These are phyloP conservation scores for Trididemnum miniatum DNA, from an alignment of 23 tunicate genomes.

Conservation along the genomic window DNA sequence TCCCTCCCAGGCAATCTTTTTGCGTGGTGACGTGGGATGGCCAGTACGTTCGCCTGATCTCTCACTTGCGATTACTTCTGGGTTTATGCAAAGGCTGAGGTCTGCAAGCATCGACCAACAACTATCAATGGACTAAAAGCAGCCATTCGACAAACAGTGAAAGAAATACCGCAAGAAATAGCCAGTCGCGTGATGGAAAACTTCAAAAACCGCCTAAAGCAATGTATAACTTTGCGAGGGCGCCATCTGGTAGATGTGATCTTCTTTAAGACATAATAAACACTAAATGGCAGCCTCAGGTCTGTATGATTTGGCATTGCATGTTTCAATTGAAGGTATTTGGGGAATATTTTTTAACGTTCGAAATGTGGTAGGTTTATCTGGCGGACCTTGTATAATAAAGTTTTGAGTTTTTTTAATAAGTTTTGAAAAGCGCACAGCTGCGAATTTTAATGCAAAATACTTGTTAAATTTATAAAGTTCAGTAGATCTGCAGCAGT, in stretches of 20 bases:
- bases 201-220: conserved; percentile 21
- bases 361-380: conserved; percentile 26
- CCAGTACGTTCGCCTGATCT: conserved; percentile 21
- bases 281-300: conserved; percentile 27
- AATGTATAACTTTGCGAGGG: conserved; percentile 13
- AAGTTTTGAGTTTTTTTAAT: too few species aligned
- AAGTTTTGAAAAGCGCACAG: too few species aligned
- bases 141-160: conserved; percentile 9
- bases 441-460: too few species aligned
- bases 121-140: too few species aligned
- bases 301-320: neutral
- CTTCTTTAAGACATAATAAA: conserved; percentile 26
- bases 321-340: conserved; percentile 3
- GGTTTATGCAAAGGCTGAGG: conserved; percentile 17
- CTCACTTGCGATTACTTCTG: conserved; percentile 27
- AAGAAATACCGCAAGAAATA: too few species aligned
- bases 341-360: neutral
- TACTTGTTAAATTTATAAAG: too few species aligned
- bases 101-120: conserved; percentile 24
- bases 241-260: conserved; percentile 26
- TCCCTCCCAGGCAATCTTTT: conserved; percentile 5
- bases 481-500: too few species aligned
- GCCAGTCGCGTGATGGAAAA: conserved; percentile 9
- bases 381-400: too few species aligned
- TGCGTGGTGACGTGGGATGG: conserved; percentile 30